Evolutionary conservation across 2,797 vertebrate species (phyloP), one percentile per base, ranked within the genome.

Genomic region (Microtus californicus): DNA sequence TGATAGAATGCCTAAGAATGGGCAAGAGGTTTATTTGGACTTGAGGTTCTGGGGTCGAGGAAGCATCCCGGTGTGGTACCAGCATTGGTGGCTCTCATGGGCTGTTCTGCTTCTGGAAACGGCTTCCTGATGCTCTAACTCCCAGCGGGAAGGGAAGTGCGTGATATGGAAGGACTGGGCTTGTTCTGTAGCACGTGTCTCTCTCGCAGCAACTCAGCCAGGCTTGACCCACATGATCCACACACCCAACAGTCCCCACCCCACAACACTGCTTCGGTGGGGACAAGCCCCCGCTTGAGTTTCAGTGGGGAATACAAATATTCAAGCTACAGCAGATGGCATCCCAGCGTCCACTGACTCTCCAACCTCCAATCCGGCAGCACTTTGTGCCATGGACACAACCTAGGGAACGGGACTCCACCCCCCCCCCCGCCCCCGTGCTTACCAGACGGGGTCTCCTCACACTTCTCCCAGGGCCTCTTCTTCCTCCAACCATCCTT

Each of bases 381-480:
- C 25, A 4, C 2, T 54, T 61, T 37, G 82, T 45, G 45, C 34
- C 65, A 13, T 4, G 17, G 40, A 14, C 59, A 12, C 4, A 5
- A 37, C 48, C 40, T 73, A 37, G 23, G 21, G 43, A 82, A 34
- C 56, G 37, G 27, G 87, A 56, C 37, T 8, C 12, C 48, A 13
- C 71, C 65, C 12, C 13, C 11, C 48, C 48, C 48, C 43, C 43
- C 43, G 2, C 2, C 2, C 13, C 2, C 48, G 6, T 4, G 2
- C 31, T 23, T 13, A 14, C 5, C 77, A 76, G 29, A n/a, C 73
- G 51, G 27, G 6, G 76, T 40, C 31, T 9, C 40, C 29, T n/a
- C n/a, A 45, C 5, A 0, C 69, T 76, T 6, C 14, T 61, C 31
- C 69, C 0, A 2, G 1, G 2, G 5, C 31, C n/a, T 31, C 8